Evolutionary conservation across 2,113 vertebrate species (phyloP).

Genomic region (Phainopepla nitens): DNA sequence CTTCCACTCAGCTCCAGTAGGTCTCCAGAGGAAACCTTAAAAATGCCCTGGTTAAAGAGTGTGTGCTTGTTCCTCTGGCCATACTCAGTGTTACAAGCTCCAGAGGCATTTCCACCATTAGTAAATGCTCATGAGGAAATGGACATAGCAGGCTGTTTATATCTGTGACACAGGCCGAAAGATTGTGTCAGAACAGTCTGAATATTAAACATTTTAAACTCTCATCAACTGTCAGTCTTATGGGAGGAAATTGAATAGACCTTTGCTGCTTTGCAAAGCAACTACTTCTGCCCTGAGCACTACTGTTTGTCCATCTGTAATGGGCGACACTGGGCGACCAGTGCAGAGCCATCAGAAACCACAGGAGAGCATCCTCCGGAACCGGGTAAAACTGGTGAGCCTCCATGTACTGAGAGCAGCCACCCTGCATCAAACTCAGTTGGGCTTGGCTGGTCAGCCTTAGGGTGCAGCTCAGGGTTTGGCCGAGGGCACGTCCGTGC

Average conservation of each 20-base stretch:
- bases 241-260: background rate
- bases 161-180: background rate
- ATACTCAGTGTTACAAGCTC: background rate
- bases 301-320: background rate
- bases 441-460: background rate
- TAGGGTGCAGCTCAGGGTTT: background rate
- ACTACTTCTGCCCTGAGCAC: accelerated
- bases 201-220: background rate
- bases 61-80: background rate
- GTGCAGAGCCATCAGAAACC: background rate
- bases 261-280: background rate
- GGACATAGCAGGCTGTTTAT: background rate
- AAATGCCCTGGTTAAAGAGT: background rate
- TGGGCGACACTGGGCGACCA: background rate
- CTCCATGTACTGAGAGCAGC: background rate
- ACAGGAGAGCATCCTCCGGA: background rate
- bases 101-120: background rate
- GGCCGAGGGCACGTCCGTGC: accelerated
- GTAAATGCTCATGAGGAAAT: background rate
- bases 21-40: background rate
- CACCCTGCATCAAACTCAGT: background rate
- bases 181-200: background rate
- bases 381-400: background rate
- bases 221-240: accelerated
- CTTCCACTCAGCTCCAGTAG: background rate